Conservation (phyloP, 2,888 invertebrate species). For the Emesis furor region DNA sequence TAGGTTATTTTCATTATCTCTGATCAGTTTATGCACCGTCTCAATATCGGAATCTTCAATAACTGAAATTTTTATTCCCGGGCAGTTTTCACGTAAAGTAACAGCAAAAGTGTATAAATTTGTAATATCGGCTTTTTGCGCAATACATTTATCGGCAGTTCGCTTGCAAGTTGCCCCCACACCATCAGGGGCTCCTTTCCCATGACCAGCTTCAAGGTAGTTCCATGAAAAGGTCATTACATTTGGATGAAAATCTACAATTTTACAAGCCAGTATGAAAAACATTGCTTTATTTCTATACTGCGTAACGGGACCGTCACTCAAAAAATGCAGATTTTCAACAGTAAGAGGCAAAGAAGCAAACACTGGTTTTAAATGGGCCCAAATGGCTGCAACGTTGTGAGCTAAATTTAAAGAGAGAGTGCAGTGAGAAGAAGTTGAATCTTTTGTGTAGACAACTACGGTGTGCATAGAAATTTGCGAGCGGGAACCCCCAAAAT, state of each 20-base stretch:
- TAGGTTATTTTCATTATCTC: not conserved
- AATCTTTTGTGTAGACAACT: conserved; percentile 75
- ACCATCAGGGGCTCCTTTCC: not conserved
- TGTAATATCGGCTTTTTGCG: conserved; percentile 76
- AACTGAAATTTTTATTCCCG: conserved; percentile 45
- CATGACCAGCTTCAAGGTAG: not conserved
- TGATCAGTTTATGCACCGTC: not conserved
- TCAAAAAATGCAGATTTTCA: conserved; percentile 67
- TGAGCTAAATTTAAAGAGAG: conserved; percentile 78
- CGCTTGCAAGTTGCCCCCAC: conserved; percentile 78
- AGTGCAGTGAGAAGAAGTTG: conserved; percentile 70
- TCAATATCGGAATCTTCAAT: conserved; percentile 23
- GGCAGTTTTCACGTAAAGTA: conserved; percentile 53
- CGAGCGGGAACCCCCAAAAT: conserved; percentile 53
- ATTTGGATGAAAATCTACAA: not conserved
- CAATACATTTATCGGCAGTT: conserved; percentile 78
- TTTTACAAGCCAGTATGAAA: conserved; percentile 73
- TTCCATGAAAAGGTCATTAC: not conserved
- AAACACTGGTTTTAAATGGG: conserved; percentile 79
- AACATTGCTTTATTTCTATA: conserved; percentile 80
- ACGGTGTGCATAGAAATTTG: conserved; percentile 78
- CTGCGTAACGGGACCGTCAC: conserved; percentile 70
- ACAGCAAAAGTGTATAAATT: conserved; percentile 56
- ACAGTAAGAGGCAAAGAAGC: conserved; percentile 60
- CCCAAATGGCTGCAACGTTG: conserved; percentile 80